Evolutionary conservation across 2,888 invertebrate genomes (phyloP).

Genomic region (Operophtera brumata): DNA sequence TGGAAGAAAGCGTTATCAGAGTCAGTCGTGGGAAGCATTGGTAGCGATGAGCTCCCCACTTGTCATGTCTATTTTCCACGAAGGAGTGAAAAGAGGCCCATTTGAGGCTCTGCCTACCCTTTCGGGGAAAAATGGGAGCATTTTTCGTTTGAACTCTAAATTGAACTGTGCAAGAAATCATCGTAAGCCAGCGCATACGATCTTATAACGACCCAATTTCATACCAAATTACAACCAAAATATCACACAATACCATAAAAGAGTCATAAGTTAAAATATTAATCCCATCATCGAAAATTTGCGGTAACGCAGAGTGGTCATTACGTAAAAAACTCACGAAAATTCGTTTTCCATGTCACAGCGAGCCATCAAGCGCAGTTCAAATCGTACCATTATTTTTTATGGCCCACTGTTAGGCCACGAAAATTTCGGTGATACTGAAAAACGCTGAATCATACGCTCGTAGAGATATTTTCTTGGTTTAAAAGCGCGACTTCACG

Average conservation of each 20-base stretch:
- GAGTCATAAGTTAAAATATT: constrained; percentile 27
- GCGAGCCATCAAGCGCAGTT: constrained; percentile 27
- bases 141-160: not conserved
- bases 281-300: constrained; percentile 24
- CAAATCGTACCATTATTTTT: constrained; percentile 30
- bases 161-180: not conserved
- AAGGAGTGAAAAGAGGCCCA: too few species aligned
- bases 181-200: not conserved
- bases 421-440: not conserved
- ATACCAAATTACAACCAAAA: constrained; percentile 20
- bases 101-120: too few species aligned
- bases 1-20: too few species aligned
- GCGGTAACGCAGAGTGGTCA: constrained; percentile 25
- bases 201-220: constrained; percentile 7
- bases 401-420: constrained; percentile 20
- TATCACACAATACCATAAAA: constrained; percentile 23
- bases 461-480: too few species aligned
- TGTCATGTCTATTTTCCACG: too few species aligned
- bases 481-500: too few species aligned
- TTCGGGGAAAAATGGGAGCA: too few species aligned
- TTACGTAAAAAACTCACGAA: constrained; percentile 25
- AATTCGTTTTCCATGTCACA: constrained; percentile 31
- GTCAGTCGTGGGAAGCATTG: too few species aligned
- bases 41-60: too few species aligned
- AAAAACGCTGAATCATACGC: not conserved